Evolutionary conservation across 2,888 invertebrate species (phyloP), one percentile per base, ranked within the genome.

Genomic region (Leptopilina myrica): DNA sequence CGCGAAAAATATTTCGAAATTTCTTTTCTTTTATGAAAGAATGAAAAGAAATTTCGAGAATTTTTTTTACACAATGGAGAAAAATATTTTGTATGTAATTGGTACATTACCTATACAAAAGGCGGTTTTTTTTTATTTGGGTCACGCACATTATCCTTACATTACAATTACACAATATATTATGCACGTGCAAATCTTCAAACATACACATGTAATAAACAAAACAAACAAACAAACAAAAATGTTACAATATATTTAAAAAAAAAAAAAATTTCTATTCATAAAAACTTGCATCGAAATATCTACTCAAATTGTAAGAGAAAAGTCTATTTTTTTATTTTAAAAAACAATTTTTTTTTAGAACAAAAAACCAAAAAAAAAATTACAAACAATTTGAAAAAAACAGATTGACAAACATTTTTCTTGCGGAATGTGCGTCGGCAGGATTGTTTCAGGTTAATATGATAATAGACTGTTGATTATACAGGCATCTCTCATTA

Each of bases 21-120:
- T 49, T 49, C 4, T 11, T 49, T 49, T 49, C 8, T 1, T 1
- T 8, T 11, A 49, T 49, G 12, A 12, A 20, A 62, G n/a, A 20
- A 20, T 20, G 2, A 20, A 62, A 62, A 59, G 84, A 88, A 88
- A 88, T 87, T 86, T 86, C 15, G 46, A 26, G 49, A 49, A 15
- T 66, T 49, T 69, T 26, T 53, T 14, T 33, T 33, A 3, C n/a
- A n/a, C 26, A 73, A 33, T 33, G n/a, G n/a, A 73, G 62, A 88
- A 87, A 85, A 83, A 81, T 85, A 86, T 87, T 8, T 73, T 5
- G n/a, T 33, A 56, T 56, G 56, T 73, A 11, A 49, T 33, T 73
- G 33, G 56, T 73, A 56, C 11, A 56, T 49, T 33, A 73, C 73
- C 53, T 73, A 73, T n/a, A 56, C 73, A 73, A 69, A 59, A 73